Percentiles rank a stretch among this genome's conserved stretches.
These are phyloP conservation scores for Melieria picta DNA, from an alignment of 2,888 invertebrate genomes.

Conservation along the genomic window DNA sequence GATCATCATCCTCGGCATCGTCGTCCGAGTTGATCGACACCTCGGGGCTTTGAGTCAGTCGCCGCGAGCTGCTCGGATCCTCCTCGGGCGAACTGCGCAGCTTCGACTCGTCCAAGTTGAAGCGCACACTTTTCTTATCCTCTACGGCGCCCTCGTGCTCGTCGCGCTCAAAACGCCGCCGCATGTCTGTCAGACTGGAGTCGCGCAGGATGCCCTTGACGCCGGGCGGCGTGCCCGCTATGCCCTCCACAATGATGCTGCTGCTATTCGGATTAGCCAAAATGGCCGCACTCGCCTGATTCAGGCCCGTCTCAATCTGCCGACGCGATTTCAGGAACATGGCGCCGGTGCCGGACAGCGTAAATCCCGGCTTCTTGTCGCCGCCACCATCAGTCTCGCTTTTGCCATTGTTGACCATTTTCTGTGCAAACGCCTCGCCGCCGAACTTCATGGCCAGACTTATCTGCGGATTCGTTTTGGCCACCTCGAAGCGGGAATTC, in stretches of 20 bases:
- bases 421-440: conserved; percentile 39
- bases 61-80: conserved; percentile 53
- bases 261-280: conserved; percentile 37
- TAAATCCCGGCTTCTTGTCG: conserved; percentile 66
- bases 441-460: conserved; percentile 57
- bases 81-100: conserved; percentile 54
- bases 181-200: conserved; percentile 67
- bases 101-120: conserved; percentile 67
- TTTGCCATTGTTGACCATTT: conserved; percentile 36
- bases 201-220: conserved; percentile 75
- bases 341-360: conserved; percentile 70
- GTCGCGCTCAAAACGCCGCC: conserved; percentile 53
- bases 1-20: conserved; percentile 55
- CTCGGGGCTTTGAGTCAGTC: conserved; percentile 56
- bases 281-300: conserved; percentile 43
- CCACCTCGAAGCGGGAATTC: conserved; percentile 61
- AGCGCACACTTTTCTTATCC: conserved; percentile 80
- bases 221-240: conserved; percentile 46
- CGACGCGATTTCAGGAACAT: conserved; percentile 72
- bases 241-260: conserved; percentile 41
- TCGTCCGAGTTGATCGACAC: conserved; percentile 56
- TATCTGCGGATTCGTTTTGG: conserved; percentile 59
- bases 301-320: conserved; percentile 48
- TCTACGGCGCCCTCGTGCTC: conserved; percentile 64
- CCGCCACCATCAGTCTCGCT: conserved; percentile 55